These are phyloP conservation scores for Lamproptera curius DNA, from an alignment of 2,888 invertebrate genomes.

Conservation along the genomic window DNA sequence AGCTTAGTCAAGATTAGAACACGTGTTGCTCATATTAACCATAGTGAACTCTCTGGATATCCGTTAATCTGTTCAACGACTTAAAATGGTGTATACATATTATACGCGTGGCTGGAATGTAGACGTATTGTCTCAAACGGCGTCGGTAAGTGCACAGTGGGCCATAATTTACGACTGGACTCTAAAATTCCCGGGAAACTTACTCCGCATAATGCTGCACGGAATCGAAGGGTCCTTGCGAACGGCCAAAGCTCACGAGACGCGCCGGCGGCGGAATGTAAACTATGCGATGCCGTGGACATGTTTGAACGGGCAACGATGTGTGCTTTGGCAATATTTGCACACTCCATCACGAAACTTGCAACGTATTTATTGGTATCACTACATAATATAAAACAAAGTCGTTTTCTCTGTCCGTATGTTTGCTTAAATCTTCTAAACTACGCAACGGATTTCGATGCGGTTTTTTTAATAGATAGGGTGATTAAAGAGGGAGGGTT, in stretches of 20 bases:
- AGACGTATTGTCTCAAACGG: conserved; percentile 20
- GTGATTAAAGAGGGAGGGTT: too few relatives aligned
- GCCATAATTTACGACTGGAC: conserved; percentile 16
- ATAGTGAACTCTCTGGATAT: too few relatives aligned
- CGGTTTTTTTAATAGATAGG: too few relatives aligned
- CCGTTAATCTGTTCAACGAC: conserved; percentile 12
- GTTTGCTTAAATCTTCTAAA: too few relatives aligned
- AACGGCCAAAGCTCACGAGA: conserved; percentile 10
- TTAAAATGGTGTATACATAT: conserved; percentile 8
- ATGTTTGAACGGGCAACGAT: neutral
- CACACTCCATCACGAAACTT: neutral
- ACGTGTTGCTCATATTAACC: too few relatives aligned
- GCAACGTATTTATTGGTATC: too few relatives aligned
- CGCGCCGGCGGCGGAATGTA: conserved; percentile 10
- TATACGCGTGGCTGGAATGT: conserved; percentile 11
- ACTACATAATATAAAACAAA: too few relatives aligned
- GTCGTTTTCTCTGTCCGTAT: too few relatives aligned
- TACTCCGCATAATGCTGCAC: conserved; percentile 10
- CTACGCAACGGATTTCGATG: too few relatives aligned
- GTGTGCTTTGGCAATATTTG: neutral
- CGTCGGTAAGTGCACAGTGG: conserved; percentile 16
- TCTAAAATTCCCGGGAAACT: conserved; percentile 16
- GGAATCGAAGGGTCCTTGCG: conserved; percentile 9
- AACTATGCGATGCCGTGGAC: neutral
- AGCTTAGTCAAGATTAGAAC: too few relatives aligned